Conservation (phyloP, 2,797 vertebrate species). For the Sebastes taczanowskii region DNA sequence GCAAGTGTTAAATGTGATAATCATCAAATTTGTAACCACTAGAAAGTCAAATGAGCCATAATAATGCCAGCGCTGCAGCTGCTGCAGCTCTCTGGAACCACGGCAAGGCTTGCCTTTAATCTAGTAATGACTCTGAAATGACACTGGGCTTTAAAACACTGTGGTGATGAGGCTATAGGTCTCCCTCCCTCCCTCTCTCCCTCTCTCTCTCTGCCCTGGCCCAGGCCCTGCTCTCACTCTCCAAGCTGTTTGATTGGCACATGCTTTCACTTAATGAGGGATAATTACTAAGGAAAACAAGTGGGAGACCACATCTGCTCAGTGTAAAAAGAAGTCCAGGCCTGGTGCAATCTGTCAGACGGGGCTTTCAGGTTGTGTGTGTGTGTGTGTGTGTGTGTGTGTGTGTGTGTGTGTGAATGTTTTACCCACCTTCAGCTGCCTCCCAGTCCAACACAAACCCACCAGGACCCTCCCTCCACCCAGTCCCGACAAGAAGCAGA, state of each 20-base stretch:
- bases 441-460: conserved; percentile 66
- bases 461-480: conserved; percentile 32
- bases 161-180: conserved; percentile 70
- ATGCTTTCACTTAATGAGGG: conserved; percentile 96
- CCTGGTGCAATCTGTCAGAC: conserved; percentile 87
- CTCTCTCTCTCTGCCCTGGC: conserved; percentile 70
- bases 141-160: conserved; percentile 66
- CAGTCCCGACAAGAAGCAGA: conserved; percentile 89
- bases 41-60: conserved; percentile 69
- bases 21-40: conserved; percentile 75
- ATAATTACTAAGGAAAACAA: conserved; percentile 99
- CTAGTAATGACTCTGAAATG: conserved; percentile 79
- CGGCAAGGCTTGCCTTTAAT: conserved; percentile 70
- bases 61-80: conserved; percentile 63
- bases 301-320: conserved; percentile 92
- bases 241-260: conserved; percentile 96
- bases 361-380: conserved; percentile 68
- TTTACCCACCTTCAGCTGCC: conserved; percentile 62
- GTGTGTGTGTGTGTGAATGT: conserved; percentile 55
- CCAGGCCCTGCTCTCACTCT: conserved; percentile 75
- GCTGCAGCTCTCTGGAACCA: conserved; percentile 49
- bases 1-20: conserved; percentile 74
- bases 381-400: conserved; percentile 52
- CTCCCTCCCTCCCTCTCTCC: conserved; percentile 31
- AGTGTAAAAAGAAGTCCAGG: conserved; percentile 87